Conservation (phyloP, 2,888 invertebrate species). For the Bugula neritina region DNA sequence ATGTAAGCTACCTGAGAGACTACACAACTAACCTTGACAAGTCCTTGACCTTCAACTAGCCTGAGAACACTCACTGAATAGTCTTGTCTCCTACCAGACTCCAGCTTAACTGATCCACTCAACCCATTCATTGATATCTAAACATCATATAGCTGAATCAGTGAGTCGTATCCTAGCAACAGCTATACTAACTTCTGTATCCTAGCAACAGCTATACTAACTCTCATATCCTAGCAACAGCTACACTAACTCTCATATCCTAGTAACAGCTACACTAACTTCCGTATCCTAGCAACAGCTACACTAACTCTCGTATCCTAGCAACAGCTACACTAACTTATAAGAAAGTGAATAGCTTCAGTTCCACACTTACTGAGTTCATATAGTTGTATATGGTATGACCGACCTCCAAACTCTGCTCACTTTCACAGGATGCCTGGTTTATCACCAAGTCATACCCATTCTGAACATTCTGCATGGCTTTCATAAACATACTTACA, state of each 20-base stretch:
- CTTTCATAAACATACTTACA: neutral
- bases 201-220: too few species aligned
- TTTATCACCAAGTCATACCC: neutral
- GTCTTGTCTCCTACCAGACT: slow-evolving; percentile 11
- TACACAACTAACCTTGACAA: neutral
- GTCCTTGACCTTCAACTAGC: neutral
- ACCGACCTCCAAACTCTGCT: slow-evolving; percentile 57
- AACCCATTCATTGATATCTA: neutral
- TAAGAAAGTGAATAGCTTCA: too few species aligned
- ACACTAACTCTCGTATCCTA: too few species aligned
- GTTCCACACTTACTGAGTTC: slow-evolving; percentile 26
- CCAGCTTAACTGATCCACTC: slow-evolving; percentile 3
- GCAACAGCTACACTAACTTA: too few species aligned
- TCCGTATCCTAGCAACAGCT: too few species aligned
- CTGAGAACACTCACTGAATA: neutral
- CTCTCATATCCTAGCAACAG: too few species aligned
- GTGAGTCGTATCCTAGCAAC: too few species aligned
- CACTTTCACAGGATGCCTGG: slow-evolving; percentile 42
- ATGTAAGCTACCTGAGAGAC: too few species aligned
- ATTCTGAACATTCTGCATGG: neutral
- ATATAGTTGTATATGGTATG: slow-evolving; percentile 28
- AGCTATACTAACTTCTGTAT: too few species aligned
- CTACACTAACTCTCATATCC: too few species aligned
- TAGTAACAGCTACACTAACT: too few species aligned
- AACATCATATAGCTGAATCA: neutral